Percentiles rank a stretch among this genome's conserved stretches.
phyloP scores from a whole-genome alignment of 2,797 vertebrate species.

The Falco columbarius region DNA sequence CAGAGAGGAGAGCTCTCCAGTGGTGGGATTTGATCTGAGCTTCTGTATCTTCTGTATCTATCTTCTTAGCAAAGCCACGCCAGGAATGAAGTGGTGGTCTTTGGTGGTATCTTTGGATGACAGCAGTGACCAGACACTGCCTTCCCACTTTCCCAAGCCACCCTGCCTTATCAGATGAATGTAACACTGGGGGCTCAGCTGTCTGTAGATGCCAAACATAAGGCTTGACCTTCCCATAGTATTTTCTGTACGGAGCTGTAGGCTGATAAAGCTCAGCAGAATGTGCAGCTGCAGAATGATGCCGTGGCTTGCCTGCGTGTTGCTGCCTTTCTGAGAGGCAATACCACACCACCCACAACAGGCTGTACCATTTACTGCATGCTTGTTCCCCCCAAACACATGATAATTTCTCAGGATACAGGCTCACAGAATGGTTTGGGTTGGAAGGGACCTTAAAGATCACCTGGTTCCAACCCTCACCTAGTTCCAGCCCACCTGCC shows the following conservation, averaged over 20 bases:
- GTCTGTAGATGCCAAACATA: not conserved
- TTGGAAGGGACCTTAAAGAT: no score
- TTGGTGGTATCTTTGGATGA: not conserved
- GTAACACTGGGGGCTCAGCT: not conserved
- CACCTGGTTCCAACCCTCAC: no score
- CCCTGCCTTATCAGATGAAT: not conserved
- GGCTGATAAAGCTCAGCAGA: slow-evolving; percentile 26
- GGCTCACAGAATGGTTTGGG: no score
- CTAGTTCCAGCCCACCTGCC: no score
- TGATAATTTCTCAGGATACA: not conserved
- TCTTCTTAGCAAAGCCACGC: not conserved
- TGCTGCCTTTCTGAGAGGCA: not conserved
- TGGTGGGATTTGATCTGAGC: not conserved
- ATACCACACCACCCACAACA: not conserved
- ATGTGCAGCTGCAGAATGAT: slow-evolving; percentile 25
- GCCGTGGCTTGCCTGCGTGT: not conserved
- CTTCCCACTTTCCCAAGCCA: not conserved
- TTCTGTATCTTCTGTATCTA: not conserved
- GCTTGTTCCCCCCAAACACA: not conserved
- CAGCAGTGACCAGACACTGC: not conserved
- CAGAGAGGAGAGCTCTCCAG: not conserved
- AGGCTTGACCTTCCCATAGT: not conserved
- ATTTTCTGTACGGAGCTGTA: slow-evolving; percentile 25
- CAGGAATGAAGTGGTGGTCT: not conserved
- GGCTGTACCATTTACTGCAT: not conserved